phyloP scores from a whole-genome alignment of 2,888 invertebrate species.

The Mythimna pallens region DNA sequence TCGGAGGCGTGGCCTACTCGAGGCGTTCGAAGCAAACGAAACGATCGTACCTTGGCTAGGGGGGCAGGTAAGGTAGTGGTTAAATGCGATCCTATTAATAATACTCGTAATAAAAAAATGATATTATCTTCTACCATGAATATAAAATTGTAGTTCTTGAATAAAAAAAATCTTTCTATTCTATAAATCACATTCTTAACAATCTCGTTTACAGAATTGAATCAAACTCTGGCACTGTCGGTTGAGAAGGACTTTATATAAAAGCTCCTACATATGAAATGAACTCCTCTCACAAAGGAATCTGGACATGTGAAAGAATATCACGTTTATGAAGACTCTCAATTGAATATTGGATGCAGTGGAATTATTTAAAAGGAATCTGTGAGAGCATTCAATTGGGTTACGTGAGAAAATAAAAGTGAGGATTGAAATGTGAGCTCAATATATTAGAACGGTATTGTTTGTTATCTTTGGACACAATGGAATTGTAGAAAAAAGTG shows the following conservation, averaged over 20 bases:
- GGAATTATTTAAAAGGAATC: slow-evolving; percentile 43
- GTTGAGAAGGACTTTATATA: slow-evolving; percentile 45
- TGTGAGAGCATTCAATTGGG: slow-evolving; percentile 32
- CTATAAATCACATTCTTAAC: not conserved
- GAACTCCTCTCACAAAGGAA: slow-evolving; percentile 41
- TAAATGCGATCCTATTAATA: too few relatives aligned
- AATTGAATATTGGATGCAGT: slow-evolving; percentile 53
- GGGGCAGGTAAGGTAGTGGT: too few relatives aligned
- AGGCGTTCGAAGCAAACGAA: too few relatives aligned
- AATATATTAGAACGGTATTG: not conserved
- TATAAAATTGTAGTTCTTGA: too few relatives aligned
- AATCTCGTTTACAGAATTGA: slow-evolving; percentile 39
- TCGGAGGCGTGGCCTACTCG: too few relatives aligned
- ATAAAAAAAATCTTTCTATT: not conserved
- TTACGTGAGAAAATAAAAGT: slow-evolving; percentile 20
- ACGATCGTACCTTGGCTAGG: too few relatives aligned
- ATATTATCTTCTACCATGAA: too few relatives aligned
- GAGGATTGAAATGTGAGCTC: not conserved
- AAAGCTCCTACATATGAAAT: slow-evolving; percentile 50
- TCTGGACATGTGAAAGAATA: slow-evolving; percentile 53
- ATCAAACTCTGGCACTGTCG: slow-evolving; percentile 41
- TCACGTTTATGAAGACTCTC: slow-evolving; percentile 44
- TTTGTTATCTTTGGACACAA: slow-evolving; percentile 1
- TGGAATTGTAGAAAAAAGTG: too few relatives aligned
- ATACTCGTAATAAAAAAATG: too few relatives aligned